These are phyloP conservation scores for Gallirallus australis DNA, from an alignment of 2,797 vertebrate species.

Conservation along the genomic window DNA sequence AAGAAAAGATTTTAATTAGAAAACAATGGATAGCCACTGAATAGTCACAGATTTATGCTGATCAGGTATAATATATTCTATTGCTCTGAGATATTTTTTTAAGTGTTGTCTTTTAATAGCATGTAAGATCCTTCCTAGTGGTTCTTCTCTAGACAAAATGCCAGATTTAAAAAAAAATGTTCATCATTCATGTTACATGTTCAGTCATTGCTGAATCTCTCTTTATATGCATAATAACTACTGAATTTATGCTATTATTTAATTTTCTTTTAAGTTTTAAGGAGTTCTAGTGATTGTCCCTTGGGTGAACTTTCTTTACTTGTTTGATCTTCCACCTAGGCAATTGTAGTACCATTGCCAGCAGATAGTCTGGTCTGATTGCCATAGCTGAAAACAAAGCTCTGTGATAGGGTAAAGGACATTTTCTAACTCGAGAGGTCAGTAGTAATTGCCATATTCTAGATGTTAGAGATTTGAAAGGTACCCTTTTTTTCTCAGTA, in stretches of 20 bases:
- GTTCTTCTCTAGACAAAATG: neutral
- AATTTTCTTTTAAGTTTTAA: neutral
- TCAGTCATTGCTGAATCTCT: neutral
- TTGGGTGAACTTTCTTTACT: neutral
- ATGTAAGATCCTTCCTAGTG: neutral
- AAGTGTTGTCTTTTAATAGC: neutral
- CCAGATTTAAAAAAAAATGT: neutral
- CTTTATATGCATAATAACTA: neutral
- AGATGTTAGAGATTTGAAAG: neutral
- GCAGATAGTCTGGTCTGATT: fast-evolving
- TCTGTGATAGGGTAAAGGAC: fast-evolving
- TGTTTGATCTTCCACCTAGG: neutral
- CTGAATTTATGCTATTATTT: neutral
- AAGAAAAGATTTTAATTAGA: neutral
- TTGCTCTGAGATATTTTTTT: neutral
- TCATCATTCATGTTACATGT: fast-evolving
- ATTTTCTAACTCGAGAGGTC: neutral
- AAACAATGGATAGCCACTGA: neutral
- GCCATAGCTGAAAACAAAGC: neutral
- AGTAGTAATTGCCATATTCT: fast-evolving
- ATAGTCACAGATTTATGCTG: neutral
- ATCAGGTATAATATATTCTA: neutral
- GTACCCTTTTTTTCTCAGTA: fast-evolving
- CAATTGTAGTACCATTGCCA: fast-evolving
- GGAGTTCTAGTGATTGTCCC: neutral